Conservation (phyloP, 2,888 invertebrate genomes). For the Acrobasis consociella region DNA sequence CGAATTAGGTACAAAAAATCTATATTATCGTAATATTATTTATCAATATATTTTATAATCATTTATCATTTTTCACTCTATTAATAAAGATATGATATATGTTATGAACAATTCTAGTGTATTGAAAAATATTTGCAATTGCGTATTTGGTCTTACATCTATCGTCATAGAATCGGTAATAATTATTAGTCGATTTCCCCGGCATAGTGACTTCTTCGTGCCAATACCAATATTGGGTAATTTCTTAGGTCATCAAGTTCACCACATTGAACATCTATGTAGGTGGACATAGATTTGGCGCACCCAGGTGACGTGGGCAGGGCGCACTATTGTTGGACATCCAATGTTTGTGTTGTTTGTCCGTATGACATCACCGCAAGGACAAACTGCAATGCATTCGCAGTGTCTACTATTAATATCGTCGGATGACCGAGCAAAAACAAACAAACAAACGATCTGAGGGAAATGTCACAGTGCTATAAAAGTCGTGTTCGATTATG, state of each 20-base stretch:
- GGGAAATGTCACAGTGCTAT: slow-evolving; percentile 38
- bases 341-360: slow-evolving; percentile 49
- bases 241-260: slow-evolving; percentile 26
- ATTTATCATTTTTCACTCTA: too few species aligned
- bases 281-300: slow-evolving; percentile 55
- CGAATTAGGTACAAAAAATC: not conserved
- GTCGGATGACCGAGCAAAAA: slow-evolving; percentile 39
- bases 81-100: too few species aligned
- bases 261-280: slow-evolving; percentile 35
- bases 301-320: slow-evolving; percentile 59
- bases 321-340: slow-evolving; percentile 58
- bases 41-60: too few species aligned
- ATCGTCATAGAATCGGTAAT: not conserved
- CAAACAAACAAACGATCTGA: slow-evolving; percentile 28
- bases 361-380: slow-evolving; percentile 56
- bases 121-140: too few species aligned
- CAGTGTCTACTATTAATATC: slow-evolving; percentile 46
- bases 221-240: not conserved
- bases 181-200: not conserved
- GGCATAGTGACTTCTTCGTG: not conserved
- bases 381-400: slow-evolving; percentile 54
- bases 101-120: too few species aligned
- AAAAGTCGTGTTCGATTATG: slow-evolving; percentile 35
- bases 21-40: too few species aligned
- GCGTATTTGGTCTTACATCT: too few species aligned